Base-by-base conservation (phyloP, 2,113 vertebrate genomes). In the Geococcyx californianus region DNA sequence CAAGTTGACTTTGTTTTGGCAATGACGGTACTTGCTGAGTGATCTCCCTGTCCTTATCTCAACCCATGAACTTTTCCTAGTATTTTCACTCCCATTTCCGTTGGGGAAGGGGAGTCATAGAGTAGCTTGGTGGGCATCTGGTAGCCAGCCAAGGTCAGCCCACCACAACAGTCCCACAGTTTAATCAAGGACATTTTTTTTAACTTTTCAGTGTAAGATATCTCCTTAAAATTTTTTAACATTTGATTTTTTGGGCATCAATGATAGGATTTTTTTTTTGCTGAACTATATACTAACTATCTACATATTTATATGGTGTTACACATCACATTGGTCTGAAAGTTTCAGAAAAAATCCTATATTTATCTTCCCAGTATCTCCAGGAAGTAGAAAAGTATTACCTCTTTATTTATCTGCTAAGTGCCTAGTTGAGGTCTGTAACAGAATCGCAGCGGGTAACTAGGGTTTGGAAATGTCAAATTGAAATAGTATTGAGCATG, bases 1-100 rank as follows among this genome's bases (percentile, higher is more conserved):
- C 28, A 69, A 44, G 24, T 1, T 0, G 0, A 78, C n/a, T 68
- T n/a, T 70, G 9, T 52, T 87, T 72, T 56, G 15, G 40, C 25
- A 9, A 2, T 1, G 0, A 14, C 7, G 7, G 36, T 19, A 45
- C 9, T 9, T 26, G 29, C 19, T 23, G 9, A 68, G 31, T 8
- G 13, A 73, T 51, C 3, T 31, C 25, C 54, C 11, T 42, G 34
- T 51, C 55, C 36, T 42, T 51, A 38, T 23, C n/a, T 84, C 1
- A 3, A 84, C 60, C 16, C 20, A 55, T 0, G 5, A 70, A 13
- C 13, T 70, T 70, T 74, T 60, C 9, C 10, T 1, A 13, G 9
- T 20, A 36, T 83, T 64, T 91, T 60, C 33, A 74, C 12, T 31
- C 18, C 21, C 10, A 16, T 3, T 7, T 3, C 16, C 20, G 6